phyloP scores from a whole-genome alignment of 2,888 invertebrate species.

The Hyposoter dolosus region DNA sequence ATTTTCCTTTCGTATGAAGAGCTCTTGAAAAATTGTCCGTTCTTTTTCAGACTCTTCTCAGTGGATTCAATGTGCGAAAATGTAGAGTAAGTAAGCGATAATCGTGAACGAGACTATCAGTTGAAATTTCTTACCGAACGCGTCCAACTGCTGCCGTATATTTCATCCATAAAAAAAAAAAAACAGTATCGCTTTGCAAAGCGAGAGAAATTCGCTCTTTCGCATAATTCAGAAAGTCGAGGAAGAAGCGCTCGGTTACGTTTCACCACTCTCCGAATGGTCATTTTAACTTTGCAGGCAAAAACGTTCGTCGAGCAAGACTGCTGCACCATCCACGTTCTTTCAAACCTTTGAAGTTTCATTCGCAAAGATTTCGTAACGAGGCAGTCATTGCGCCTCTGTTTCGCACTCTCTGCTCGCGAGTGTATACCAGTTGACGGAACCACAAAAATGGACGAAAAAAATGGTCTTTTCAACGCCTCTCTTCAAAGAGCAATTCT shows the following conservation, averaged over 20 bases:
- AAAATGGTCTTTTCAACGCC: conserved; percentile 22
- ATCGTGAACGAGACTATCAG: conserved; percentile 44
- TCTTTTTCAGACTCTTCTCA: background rate
- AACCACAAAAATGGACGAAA: background rate
- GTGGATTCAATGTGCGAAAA: conserved; percentile 15
- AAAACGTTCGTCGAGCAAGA: conserved; percentile 34
- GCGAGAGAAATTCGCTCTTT: conserved; percentile 33
- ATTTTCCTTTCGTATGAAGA: background rate
- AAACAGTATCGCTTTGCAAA: conserved; percentile 22
- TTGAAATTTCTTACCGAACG: conserved; percentile 30
- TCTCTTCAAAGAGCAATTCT: conserved; percentile 48
- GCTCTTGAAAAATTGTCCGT: background rate
- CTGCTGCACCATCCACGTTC: conserved; percentile 21
- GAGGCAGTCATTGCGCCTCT: conserved; percentile 56
- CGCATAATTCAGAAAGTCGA: conserved; percentile 19
- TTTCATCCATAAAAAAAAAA: conserved; percentile 33
- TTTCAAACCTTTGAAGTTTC: conserved; percentile 59
- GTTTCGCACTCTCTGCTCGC: conserved; percentile 32
- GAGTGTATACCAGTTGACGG: conserved; percentile 2
- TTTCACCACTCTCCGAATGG: conserved; percentile 50
- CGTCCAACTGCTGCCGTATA: conserved; percentile 4
- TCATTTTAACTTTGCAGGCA: conserved; percentile 48
- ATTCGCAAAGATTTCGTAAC: conserved; percentile 56
- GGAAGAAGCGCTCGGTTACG: conserved; percentile 4
- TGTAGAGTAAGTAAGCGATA: conserved; percentile 35